phyloP scores from a whole-genome alignment of 64 coral and sea anemone species.

The Stichodactyla mertensii region DNA sequence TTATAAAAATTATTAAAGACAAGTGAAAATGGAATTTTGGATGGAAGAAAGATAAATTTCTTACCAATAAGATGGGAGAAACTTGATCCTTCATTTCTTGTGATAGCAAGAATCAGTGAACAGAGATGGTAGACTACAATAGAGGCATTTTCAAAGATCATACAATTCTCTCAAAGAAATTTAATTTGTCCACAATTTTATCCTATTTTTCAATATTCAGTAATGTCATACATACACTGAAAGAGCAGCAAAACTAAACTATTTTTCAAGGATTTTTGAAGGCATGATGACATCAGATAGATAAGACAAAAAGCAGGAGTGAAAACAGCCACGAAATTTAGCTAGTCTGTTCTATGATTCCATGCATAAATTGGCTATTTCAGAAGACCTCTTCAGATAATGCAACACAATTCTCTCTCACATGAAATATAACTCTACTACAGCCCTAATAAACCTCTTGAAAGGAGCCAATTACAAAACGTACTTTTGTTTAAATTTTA shows the following conservation, averaged over 20 bases:
- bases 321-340: no score
- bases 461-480: not conserved
- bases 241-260: not conserved
- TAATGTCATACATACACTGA: not conserved
- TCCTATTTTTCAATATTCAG: not conserved
- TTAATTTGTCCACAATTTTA: no score
- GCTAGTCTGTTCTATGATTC: no score
- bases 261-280: not conserved
- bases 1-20: not conserved
- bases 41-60: not conserved
- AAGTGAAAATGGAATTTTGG: not conserved
- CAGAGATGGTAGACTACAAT: not conserved
- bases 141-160: not conserved
- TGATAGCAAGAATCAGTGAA: not conserved
- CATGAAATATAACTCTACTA: not conserved
- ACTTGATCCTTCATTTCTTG: not conserved
- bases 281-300: no score
- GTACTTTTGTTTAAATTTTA: not conserved
- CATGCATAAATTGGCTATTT: not conserved
- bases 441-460: not conserved
- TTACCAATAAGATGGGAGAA: not conserved
- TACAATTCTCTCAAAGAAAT: not conserved
- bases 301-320: no score
- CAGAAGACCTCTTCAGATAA: not conserved
- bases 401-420: not conserved